Evolutionary conservation across 2,888 invertebrate genomes (phyloP), one percentile per base, ranked within the genome.

Genomic region (Drosophila koepferae): DNA sequence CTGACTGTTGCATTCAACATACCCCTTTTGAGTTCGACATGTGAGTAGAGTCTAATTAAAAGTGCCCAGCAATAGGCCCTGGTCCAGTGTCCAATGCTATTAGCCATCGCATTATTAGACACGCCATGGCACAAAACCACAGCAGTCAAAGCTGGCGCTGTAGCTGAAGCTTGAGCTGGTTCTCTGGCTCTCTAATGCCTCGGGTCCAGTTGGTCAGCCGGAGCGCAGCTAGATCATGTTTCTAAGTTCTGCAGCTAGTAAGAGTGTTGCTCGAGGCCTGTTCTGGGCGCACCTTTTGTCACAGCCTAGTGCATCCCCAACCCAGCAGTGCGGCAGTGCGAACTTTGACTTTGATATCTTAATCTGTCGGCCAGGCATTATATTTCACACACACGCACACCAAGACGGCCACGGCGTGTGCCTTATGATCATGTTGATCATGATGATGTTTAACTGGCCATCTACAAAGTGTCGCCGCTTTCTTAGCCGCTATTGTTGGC

Each of bases 271-370:
- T 61, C 53, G 74, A 61, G 68, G 48, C 74, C 70, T 74, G 74
- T 72, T 70, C 61, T 77, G 69, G 66, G 41, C 75, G 63, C 77
- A 80, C 73, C 77, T 49, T 81, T 82, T 79, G 89, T 81, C 87
- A 87, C 82, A 89, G 85, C 77, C 78, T 78, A 67, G 79, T 81
- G 82, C 76, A 88, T 84, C 74, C 53, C 44, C 76, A 88, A 82
- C 74, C 53, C 44, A 44, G 44, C 64, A 72, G 81, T 28, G 28
- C 90, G 84, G 80, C 82, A 75, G 72, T 75, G 64, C 78, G 85
- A 81, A 77, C 80, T 86, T 86, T 84, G 79, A 77, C 91, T 91
- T 91, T 91, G 91, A 89, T 89, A 91, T 91, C 87, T 82, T 80
- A 81, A 90, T 84, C 82, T 83, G 59, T 74, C 59, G 62, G 46